Conservation (phyloP, 2,888 invertebrate genomes). For the Drosophila anomalipes region DNA sequence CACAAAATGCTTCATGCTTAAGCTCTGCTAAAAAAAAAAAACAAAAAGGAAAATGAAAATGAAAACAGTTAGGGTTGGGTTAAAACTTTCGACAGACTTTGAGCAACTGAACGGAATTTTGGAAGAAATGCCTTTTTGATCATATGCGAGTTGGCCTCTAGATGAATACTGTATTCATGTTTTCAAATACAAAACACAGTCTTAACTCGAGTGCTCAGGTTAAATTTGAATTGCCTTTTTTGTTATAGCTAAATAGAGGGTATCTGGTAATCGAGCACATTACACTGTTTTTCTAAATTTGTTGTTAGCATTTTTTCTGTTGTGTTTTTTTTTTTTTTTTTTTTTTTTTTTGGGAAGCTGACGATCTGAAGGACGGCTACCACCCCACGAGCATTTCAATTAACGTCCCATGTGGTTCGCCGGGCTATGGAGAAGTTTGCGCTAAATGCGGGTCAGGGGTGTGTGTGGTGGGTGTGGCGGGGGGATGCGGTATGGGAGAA, state of each 20-base stretch:
- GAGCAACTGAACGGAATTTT: neutral
- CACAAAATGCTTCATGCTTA: neutral
- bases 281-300: neutral
- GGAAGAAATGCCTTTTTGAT: neutral
- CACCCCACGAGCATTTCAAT: conserved; percentile 66
- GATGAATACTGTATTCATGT: neutral
- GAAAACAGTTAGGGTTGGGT: neutral
- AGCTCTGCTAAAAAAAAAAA: neutral
- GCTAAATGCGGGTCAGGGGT: conserved; percentile 18
- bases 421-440: conserved; percentile 29
- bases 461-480: neutral
- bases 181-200: neutral
- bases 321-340: neutral
- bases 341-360: conserved; percentile 29
- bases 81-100: neutral
- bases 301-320: neutral
- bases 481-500: neutral
- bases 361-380: conserved; percentile 57
- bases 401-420: conserved; percentile 61
- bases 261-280: conserved; percentile 7
- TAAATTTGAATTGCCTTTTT: neutral
- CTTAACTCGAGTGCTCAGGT: neutral
- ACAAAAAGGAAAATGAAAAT: neutral
- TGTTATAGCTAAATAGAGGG: conserved; percentile 2
- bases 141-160: neutral